Percentiles rank a stretch among this genome's conserved stretches.
phyloP scores from a whole-genome alignment of 2,113 vertebrate genomes.

The Desmodus rotundus region DNA sequence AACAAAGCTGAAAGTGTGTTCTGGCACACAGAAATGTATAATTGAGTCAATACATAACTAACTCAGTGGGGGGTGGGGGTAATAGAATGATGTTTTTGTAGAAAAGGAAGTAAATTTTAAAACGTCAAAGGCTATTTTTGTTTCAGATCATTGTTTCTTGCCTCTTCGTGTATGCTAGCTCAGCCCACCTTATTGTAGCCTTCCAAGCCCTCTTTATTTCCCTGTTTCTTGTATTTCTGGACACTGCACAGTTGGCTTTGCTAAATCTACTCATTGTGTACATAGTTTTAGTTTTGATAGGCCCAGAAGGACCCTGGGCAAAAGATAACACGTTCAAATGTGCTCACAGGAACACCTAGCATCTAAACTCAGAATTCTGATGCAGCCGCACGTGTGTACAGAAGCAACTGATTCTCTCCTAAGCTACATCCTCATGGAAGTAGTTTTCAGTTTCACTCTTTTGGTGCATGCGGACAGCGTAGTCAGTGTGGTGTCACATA shows the following conservation, averaged over 20 bases:
- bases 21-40: background rate
- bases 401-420: background rate
- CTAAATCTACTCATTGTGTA: background rate
- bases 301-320: background rate
- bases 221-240: background rate
- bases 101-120: slow-evolving; percentile 18
- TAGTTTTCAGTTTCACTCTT: background rate
- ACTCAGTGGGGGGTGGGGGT: background rate
- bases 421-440: background rate
- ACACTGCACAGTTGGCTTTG: background rate
- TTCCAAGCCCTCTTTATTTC: background rate
- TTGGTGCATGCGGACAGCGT: background rate
- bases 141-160: background rate
- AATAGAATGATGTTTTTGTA: background rate
- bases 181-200: background rate
- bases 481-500: background rate
- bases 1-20: background rate
- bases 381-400: background rate
- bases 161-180: background rate
- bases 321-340: background rate
- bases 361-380: background rate
- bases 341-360: background rate
- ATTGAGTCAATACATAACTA: background rate
- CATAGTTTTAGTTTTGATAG: background rate
- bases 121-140: background rate